These are phyloP conservation scores for Protomyctophum bolini DNA, from an alignment of 2,113 vertebrate species.

Conservation along the genomic window DNA sequence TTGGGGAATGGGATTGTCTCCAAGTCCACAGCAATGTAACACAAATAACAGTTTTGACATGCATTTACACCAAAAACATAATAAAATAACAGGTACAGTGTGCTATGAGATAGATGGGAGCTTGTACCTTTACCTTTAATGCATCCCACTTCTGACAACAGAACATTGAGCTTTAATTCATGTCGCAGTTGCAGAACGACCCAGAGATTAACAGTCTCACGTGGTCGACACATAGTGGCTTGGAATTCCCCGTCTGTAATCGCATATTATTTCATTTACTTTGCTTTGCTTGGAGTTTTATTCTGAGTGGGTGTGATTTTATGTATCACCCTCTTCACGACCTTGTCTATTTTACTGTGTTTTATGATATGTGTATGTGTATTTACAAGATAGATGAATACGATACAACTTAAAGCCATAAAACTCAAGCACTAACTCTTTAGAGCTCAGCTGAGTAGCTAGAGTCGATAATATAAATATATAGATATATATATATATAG, in stretches of 20 bases:
- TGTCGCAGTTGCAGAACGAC: constrained; percentile 46
- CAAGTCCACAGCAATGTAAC: constrained; percentile 56
- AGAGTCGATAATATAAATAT: constrained; percentile 58
- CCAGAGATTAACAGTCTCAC: constrained; percentile 35
- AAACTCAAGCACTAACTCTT: constrained; percentile 82
- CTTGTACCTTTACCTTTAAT: no score
- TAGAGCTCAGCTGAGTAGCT: constrained; percentile 78
- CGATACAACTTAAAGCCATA: constrained; percentile 82
- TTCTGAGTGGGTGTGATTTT: constrained; percentile 39
- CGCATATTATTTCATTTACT: not conserved
- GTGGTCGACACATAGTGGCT: constrained; percentile 46
- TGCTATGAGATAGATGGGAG: no score
- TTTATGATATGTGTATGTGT: constrained; percentile 70
- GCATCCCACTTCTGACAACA: no score
- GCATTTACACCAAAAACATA: not conserved
- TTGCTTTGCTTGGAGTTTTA: constrained; percentile 24
- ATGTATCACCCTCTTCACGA: constrained; percentile 57
- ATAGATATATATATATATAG: constrained; percentile 42
- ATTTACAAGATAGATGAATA: constrained; percentile 72
- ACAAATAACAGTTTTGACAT: constrained; percentile 19
- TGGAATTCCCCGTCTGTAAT: constrained; percentile 54
- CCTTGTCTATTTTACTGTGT: constrained; percentile 73
- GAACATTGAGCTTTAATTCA: constrained; percentile 15
- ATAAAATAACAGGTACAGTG: no score
- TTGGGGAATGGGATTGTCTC: constrained; percentile 39